A percentile compares a stretch with the other conserved stretches of the same genome.
Evolutionary conservation across 2,113 vertebrate species (phyloP).

Genomic region (Lepus americanus): DNA sequence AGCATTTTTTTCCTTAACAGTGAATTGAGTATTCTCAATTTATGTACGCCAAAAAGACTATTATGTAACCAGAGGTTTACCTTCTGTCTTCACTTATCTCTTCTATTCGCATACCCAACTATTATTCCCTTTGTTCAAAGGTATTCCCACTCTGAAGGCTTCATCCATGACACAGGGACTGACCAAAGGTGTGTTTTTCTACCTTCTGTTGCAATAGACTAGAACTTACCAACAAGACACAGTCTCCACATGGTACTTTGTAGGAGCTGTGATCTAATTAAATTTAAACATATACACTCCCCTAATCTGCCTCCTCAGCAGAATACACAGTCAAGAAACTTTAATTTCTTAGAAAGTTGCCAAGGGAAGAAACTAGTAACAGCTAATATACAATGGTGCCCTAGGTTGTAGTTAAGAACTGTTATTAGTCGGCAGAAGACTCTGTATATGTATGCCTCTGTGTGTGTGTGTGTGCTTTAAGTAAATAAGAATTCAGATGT

Average conservation of each 20-base stretch:
- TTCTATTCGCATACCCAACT: slow-evolving; percentile 62
- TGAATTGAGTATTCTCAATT: slow-evolving; percentile 62
- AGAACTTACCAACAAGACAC: slow-evolving; percentile 11
- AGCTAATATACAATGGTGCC: background rate
- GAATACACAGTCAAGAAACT: slow-evolving; percentile 15
- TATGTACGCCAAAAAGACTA: slow-evolving; percentile 51
- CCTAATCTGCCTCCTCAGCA: slow-evolving; percentile 50
- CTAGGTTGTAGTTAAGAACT: background rate
- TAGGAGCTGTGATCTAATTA: slow-evolving; percentile 53
- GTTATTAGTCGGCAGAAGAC: background rate
- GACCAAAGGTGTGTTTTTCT: background rate
- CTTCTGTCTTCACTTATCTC: slow-evolving; percentile 66
- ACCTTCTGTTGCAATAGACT: slow-evolving; percentile 39
- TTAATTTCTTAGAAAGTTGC: slow-evolving; percentile 50
- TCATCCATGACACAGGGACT: slow-evolving; percentile 41
- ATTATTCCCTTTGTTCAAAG: slow-evolving; percentile 62
- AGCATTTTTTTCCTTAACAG: slow-evolving; percentile 74
- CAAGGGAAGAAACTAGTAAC: slow-evolving; percentile 51
- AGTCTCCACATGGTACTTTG: slow-evolving; percentile 9
- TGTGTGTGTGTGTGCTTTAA: background rate
- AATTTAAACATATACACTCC: slow-evolving; percentile 64
- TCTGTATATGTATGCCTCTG: background rate
- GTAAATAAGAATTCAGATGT: slow-evolving; percentile 53
- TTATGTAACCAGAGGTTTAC: slow-evolving; percentile 68
- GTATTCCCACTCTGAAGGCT: slow-evolving; percentile 30